Conservation (phyloP, 2,888 invertebrate species). For the Archips xylosteana region DNA sequence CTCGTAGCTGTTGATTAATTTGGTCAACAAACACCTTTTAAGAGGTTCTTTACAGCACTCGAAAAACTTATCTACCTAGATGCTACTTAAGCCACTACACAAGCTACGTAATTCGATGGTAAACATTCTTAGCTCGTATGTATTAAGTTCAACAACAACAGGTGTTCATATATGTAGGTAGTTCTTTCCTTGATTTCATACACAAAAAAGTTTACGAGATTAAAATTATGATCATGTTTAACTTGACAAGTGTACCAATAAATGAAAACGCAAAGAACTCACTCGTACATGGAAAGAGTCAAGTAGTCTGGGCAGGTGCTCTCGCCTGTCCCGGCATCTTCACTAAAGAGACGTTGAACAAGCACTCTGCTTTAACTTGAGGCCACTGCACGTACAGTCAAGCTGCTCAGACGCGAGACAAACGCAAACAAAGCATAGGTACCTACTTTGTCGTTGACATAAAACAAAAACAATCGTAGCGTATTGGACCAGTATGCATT, state of each 20-base stretch:
- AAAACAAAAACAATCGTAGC: slow-evolving; percentile 14
- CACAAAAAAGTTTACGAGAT: slow-evolving; percentile 5
- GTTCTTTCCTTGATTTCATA: slow-evolving; percentile 8
- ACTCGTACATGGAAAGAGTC: slow-evolving; percentile 31
- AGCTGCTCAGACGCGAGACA: slow-evolving; percentile 36
- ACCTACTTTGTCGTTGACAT: background rate
- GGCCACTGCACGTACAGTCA: slow-evolving; percentile 63
- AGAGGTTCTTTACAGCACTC: slow-evolving; percentile 53
- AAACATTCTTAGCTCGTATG: slow-evolving; percentile 45
- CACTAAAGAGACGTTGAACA: slow-evolving; percentile 78
- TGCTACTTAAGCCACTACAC: slow-evolving; percentile 46
- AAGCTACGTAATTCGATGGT: slow-evolving; percentile 50
- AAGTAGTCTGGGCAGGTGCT: slow-evolving; percentile 40
- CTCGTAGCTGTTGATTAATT: slow-evolving; percentile 41
- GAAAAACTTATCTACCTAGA: slow-evolving; percentile 51
- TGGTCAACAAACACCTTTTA: slow-evolving; percentile 48
- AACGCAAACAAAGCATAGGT: slow-evolving; percentile 40
- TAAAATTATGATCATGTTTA: slow-evolving; percentile 16
- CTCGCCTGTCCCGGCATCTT: slow-evolving; percentile 59
- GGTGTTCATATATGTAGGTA: background rate
- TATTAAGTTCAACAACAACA: slow-evolving; percentile 20
- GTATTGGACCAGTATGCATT: background rate
- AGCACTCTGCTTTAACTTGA: slow-evolving; percentile 71
- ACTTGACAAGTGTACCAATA: background rate
- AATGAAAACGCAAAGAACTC: slow-evolving; percentile 36